phyloP scores from a whole-genome alignment of 2,888 invertebrate genomes.

The Drosophila koepferae region DNA sequence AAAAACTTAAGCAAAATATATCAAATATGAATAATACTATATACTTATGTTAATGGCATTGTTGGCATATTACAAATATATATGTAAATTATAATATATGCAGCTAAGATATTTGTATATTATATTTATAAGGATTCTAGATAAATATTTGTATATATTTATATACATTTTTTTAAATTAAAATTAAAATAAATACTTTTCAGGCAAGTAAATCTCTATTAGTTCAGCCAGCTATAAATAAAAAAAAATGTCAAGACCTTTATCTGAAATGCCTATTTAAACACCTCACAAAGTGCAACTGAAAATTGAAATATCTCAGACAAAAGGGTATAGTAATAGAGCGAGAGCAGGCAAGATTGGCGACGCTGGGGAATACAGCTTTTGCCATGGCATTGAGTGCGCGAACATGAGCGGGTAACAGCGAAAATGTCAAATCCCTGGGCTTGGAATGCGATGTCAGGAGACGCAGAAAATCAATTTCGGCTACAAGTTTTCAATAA shows the following conservation, averaged over 20 bases:
- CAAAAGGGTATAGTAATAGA: constrained; percentile 16
- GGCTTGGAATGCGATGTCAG: constrained; percentile 68
- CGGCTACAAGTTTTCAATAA: constrained; percentile 79
- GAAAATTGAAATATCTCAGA: not conserved
- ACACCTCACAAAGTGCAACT: not conserved
- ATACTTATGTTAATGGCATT: not conserved
- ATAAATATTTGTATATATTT: not conserved
- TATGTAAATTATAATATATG: not conserved
- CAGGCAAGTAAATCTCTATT: not conserved
- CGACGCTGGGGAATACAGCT: constrained; percentile 5
- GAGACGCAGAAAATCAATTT: constrained; percentile 77
- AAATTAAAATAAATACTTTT: not conserved
- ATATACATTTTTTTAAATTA: not conserved
- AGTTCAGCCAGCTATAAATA: not conserved
- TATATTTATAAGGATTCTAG: too few relatives aligned
- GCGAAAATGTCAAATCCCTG: constrained; percentile 74
- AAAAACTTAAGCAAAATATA: not conserved
- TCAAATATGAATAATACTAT: not conserved
- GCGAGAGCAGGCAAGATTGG: constrained; percentile 14
- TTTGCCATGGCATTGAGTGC: not conserved
- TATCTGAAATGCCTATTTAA: not conserved
- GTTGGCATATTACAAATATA: not conserved
- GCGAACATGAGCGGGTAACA: constrained; percentile 39
- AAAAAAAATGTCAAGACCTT: not conserved
- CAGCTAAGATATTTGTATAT: not conserved